Conservation (phyloP, 2,797 vertebrate genomes). For the Melanogrammus aeglefinus region DNA sequence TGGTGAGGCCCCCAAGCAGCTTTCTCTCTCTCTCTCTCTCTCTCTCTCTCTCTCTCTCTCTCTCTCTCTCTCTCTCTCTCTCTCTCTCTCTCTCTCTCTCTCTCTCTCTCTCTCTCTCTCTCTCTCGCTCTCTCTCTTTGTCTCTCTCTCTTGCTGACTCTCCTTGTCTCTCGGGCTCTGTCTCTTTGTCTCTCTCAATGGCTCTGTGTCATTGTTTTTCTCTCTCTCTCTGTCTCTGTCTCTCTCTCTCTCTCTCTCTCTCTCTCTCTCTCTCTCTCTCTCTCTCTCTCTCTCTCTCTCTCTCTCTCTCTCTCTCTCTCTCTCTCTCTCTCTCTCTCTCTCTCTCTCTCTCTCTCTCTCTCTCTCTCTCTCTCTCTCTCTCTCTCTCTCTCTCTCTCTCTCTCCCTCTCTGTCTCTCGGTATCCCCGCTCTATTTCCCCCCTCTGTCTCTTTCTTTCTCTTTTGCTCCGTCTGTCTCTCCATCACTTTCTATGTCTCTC, state of each 20-base stretch:
- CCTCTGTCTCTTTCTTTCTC: not conserved
- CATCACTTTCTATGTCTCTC: not conserved
- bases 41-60: not conserved
- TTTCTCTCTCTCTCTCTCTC: not conserved
- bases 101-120: not conserved
- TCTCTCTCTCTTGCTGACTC: not conserved
- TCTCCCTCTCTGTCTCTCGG: not conserved
- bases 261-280: too few species aligned
- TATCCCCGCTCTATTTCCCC: too few species aligned
- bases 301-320: too few species aligned
- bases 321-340: too few species aligned
- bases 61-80: not conserved
- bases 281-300: too few species aligned
- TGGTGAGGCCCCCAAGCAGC: not conserved
- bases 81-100: too few species aligned
- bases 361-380: not conserved
- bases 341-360: not conserved
- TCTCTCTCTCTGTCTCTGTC: too few species aligned
- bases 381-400: not conserved
- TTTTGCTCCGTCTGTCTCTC: not conserved
- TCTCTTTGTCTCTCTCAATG: not conserved
- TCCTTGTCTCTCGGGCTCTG: too few species aligned
- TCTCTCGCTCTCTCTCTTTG: not conserved
- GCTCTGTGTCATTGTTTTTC: too few species aligned
- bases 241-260: too few species aligned